These are phyloP conservation scores for Troides aeacus DNA, from an alignment of 2,888 invertebrate species.

Conservation along the genomic window DNA sequence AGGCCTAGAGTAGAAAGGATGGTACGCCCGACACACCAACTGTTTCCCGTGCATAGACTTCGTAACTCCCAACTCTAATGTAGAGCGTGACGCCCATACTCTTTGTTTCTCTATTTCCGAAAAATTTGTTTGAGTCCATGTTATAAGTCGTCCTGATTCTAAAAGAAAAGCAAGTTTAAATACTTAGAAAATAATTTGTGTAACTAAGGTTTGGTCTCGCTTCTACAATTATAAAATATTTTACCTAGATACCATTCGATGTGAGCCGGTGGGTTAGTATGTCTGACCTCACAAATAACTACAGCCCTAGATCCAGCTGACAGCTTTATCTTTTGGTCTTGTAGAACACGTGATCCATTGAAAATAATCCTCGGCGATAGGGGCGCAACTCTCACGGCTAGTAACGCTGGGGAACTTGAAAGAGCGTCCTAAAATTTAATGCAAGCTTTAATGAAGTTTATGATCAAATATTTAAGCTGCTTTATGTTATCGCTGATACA, in stretches of 20 bases:
- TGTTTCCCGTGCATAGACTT: slow-evolving; percentile 89
- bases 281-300: slow-evolving; percentile 91
- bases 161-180: slow-evolving; percentile 37
- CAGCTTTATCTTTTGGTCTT: slow-evolving; percentile 91
- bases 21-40: slow-evolving; percentile 90
- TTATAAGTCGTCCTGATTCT: slow-evolving; percentile 80
- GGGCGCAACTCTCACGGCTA: slow-evolving; percentile 87
- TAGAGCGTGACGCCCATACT: slow-evolving; percentile 91
- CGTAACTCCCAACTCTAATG: slow-evolving; percentile 88
- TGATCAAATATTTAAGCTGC: neutral
- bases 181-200: too few relatives aligned
- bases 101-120: slow-evolving; percentile 91
- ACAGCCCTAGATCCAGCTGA: slow-evolving; percentile 88
- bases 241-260: slow-evolving; percentile 92
- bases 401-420: slow-evolving; percentile 89
- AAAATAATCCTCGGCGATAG: slow-evolving; percentile 87
- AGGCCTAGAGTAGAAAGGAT: slow-evolving; percentile 88
- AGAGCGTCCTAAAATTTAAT: slow-evolving; percentile 85
- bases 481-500: neutral
- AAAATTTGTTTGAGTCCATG: slow-evolving; percentile 88
- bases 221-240: slow-evolving; percentile 32
- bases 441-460: neutral
- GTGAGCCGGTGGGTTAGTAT: slow-evolving; percentile 93
- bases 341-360: slow-evolving; percentile 88
- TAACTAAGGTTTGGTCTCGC: too few relatives aligned